phyloP scores from a whole-genome alignment of 2,113 vertebrate genomes.

The Reinhardtius hippoglossoides region DNA sequence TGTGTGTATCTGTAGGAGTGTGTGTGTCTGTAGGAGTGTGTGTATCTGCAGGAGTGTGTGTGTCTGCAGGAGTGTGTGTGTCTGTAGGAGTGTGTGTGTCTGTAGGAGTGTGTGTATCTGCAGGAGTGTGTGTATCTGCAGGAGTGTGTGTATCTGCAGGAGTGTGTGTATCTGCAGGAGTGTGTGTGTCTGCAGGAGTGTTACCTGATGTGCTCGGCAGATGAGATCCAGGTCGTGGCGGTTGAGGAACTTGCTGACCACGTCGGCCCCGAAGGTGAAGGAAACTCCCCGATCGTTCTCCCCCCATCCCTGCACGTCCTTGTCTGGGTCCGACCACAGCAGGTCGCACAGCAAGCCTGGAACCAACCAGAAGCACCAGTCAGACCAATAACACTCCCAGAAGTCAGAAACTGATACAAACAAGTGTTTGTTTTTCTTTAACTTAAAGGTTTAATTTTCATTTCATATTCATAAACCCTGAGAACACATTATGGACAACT shows the following conservation, averaged over 20 bases:
- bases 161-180: too few species aligned
- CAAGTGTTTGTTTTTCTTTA: too few species aligned
- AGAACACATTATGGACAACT: too few species aligned
- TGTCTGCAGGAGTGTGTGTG: too few species aligned
- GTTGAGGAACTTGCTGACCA: conserved; percentile 98
- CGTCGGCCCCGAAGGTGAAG: conserved; percentile 95
- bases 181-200: too few species aligned
- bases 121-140: too few species aligned
- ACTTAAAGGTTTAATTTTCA: background rate
- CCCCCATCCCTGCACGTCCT: conserved; percentile 96
- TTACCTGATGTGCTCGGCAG: conserved; percentile 95
- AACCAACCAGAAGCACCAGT: conserved; percentile 3
- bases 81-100: too few species aligned
- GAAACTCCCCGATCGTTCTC: conserved; percentile 96
- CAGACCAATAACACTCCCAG: background rate
- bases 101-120: too few species aligned
- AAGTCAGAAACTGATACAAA: background rate
- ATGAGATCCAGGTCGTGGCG: conserved; percentile 96
- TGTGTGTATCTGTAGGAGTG: too few species aligned
- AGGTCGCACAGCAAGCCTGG: conserved; percentile 93
- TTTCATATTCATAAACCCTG: background rate
- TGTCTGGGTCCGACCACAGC: conserved; percentile 96
- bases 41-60: too few species aligned
- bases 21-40: too few species aligned
- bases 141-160: too few species aligned